Evolutionary conservation across 2,888 invertebrate species (phyloP).

Genomic region (Orthosia cruda): DNA sequence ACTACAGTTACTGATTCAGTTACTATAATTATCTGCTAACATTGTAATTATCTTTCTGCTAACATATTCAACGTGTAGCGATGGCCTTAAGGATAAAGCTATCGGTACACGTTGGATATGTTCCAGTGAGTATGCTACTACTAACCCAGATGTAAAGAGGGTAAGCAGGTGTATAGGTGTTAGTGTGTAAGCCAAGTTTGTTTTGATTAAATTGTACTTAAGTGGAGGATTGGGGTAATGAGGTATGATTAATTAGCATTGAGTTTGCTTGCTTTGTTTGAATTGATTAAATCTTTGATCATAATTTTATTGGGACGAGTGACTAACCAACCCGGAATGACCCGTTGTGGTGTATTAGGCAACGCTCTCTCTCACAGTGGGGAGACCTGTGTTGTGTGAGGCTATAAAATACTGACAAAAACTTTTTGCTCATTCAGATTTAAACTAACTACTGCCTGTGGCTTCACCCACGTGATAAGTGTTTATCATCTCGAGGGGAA

Average conservation of each 20-base stretch:
- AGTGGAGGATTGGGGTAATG: constrained; percentile 32
- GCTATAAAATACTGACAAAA: no score
- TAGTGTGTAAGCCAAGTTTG: constrained; percentile 45
- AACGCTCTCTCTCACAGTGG: no score
- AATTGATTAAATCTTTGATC: not conserved
- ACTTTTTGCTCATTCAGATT: not conserved
- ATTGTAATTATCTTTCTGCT: constrained; percentile 33
- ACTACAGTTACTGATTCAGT: constrained; percentile 44
- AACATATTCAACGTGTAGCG: no score
- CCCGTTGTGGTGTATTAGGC: no score
- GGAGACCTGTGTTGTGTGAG: no score
- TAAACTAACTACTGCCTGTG: not conserved
- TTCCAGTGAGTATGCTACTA: constrained; percentile 46
- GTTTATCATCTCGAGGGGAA: no score
- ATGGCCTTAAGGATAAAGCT: constrained; percentile 59
- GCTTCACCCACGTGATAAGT: no score
- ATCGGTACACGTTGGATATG: constrained; percentile 38
- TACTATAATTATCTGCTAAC: constrained; percentile 28
- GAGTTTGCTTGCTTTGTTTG: not conserved
- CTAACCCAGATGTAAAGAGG: constrained; percentile 47
- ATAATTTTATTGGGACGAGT: no score
- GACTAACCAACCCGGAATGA: no score
- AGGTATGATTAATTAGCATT: constrained; percentile 26
- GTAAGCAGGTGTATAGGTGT: constrained; percentile 54
- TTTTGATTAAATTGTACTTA: constrained; percentile 25